Evolutionary conservation across 2,888 invertebrate genomes (phyloP), one percentile per base, ranked within the genome.

Genomic region (Drosophila picticornis): DNA sequence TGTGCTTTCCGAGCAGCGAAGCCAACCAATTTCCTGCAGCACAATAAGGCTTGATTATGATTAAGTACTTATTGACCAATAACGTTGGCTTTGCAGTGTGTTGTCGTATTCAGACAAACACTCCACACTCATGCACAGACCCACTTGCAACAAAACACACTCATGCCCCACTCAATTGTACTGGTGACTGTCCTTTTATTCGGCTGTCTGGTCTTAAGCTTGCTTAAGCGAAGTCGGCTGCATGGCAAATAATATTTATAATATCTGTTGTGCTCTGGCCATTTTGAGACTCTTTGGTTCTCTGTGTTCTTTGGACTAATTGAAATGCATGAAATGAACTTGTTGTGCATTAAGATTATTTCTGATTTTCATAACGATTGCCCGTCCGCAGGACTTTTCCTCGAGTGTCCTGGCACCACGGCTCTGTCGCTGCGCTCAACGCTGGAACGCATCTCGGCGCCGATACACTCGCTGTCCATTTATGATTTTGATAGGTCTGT

Each of bases 341-440:
- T 22, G 34, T 22, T 36, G n/a, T n/a, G n/a, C n/a, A n/a, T n/a
- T n/a, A 34, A 50, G 50, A 66, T 51, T 43, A 60, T 51, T 27
- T 13, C 13, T 53, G 34, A 53, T 36, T 55, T 36, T 57, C 36
- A 48, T 59, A 29, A 34, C 10, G 2, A 19, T 60, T 52, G 3
- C 9, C 40, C 13, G 2, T 25, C 7, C 94, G 77, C 94, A 95
- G 95, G 97, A 72, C 94, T 98, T 77, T 97, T 97, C 94, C 95
- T 98, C 91, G 98, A 98, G 93, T 98, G 98, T 93, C 97, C 97
- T 50, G 96, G 96, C 60, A 97, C 97, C 52, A 96, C 96, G 62
- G 95, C 96, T 52, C 94, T 95, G 76, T 96, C 96, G 56, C 95
- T 98, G 82, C 96, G 95, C 92, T 95, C 95, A 84, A 96, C 97